These are phyloP conservation scores for Acanthacorydalis orientalis DNA, from an alignment of 2,888 invertebrate genomes.

Conservation along the genomic window DNA sequence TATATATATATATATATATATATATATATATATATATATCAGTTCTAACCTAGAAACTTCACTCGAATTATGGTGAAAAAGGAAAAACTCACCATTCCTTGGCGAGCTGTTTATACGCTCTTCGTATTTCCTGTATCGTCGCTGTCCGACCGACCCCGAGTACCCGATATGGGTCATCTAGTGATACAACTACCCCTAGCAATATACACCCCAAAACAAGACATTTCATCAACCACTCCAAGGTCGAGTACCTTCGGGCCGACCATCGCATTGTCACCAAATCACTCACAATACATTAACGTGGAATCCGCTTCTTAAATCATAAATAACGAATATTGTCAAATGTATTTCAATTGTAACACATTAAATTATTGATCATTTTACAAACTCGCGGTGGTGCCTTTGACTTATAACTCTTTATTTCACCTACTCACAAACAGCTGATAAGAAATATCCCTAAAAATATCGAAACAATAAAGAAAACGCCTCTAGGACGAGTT, in stretches of 20 bases:
- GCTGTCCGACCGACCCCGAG: slow-evolving; percentile 62
- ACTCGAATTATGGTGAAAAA: not conserved
- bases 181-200: slow-evolving; percentile 22
- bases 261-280: slow-evolving; percentile 22
- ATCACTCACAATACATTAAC: slow-evolving; percentile 9
- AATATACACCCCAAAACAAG: not conserved
- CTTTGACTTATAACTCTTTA: not conserved
- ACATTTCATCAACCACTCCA: slow-evolving; percentile 1
- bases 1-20: not conserved
- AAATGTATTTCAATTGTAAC: not conserved
- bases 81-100: slow-evolving; percentile 70
- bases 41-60: not conserved
- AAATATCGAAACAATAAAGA: not conserved
- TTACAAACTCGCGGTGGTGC: not conserved
- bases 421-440: not conserved
- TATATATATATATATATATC: not conserved
- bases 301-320: not conserved
- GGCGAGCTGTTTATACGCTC: slow-evolving; percentile 75
- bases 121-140: slow-evolving; percentile 65
- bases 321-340: too few relatives aligned
- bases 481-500: too few relatives aligned
- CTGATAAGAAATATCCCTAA: slow-evolving; percentile 1
- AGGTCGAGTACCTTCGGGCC: slow-evolving; percentile 10
- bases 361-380: slow-evolving; percentile 4
- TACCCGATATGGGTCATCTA: slow-evolving; percentile 69